Evolutionary conservation across 2,113 vertebrate genomes (phyloP), one percentile per base, ranked within the genome.

Genomic region (Lophius piscatorius): DNA sequence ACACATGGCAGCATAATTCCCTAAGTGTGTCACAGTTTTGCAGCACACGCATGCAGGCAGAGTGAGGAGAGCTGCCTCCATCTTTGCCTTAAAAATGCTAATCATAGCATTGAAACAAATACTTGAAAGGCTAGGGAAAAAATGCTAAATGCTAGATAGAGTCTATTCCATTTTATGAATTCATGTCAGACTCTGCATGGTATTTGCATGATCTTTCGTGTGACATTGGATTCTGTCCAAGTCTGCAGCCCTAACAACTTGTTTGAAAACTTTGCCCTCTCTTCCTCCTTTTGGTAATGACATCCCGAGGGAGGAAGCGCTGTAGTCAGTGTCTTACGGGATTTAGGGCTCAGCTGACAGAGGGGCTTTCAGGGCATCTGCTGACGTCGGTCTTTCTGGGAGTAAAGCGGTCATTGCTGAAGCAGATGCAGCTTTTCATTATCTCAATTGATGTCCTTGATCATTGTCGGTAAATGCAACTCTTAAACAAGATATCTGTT

Each of bases 251-350:
- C 13, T 60, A 31, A 18, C 21, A 41, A 22, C 47, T 18, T 35
- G 33, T 67, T 63, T 50, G 48, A 59, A 51, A 36, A 49, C 9
- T 7, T 58, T 2, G 64, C 11, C 13, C 11, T 39, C 35, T 41
- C 29, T 42, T 54, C 51, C 16, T 60, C 38, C n/a, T 12, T 13
- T 34, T 41, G 46, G 46, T 82, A 78, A 75, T 73, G 68, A 79
- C 38, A 13, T 69, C 71, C 46, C 71, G 0, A 8, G 75, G 39
- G 63, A 75, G 17, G 29, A 44, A 2, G 41, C 40, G 47, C 44
- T 26, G 64, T 38, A 51, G 59, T 48, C 36, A 2, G 11, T 5
- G 34, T 49, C 55, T 48, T 42, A 2, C 6, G 11, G 35, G 51
- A 17, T 17, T 54, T 28, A 33, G 8, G 12, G 34, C 41, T 46